A percentile compares a stretch with the other conserved stretches of the same genome.
Evolutionary conservation across 2,888 invertebrate genomes (phyloP).

Genomic region (Sipunculus nudus): DNA sequence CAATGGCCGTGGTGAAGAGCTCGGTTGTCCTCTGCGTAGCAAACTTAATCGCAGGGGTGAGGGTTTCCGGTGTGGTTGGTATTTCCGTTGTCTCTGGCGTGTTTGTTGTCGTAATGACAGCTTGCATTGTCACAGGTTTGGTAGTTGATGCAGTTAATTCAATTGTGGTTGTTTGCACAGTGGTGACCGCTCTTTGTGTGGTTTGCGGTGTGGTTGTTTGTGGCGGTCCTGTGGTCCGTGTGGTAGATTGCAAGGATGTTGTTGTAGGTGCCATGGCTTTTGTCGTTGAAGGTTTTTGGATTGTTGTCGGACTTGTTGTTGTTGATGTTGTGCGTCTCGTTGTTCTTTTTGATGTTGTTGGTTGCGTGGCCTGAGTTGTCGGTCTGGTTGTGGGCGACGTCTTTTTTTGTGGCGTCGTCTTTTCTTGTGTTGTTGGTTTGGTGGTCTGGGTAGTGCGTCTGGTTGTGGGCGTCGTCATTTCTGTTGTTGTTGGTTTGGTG

Average conservation of each 20-base stretch:
- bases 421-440: not conserved
- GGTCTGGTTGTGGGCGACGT: not conserved
- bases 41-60: too few relatives aligned
- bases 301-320: not conserved
- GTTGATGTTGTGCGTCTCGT: not conserved
- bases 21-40: too few relatives aligned
- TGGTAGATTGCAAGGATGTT: too few relatives aligned
- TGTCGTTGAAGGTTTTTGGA: not conserved
- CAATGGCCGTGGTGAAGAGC: too few relatives aligned
- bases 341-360: not conserved
- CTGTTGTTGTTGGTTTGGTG: not conserved
- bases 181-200: too few relatives aligned
- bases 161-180: too few relatives aligned
- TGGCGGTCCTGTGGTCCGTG: not conserved
- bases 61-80: too few relatives aligned
- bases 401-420: not conserved
- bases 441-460: not conserved
- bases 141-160: too few relatives aligned
- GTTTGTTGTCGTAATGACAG: too few relatives aligned
- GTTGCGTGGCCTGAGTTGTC: not conserved
- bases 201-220: not conserved
- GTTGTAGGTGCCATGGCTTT: not conserved
- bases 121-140: too few relatives aligned
- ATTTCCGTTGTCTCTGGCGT: too few relatives aligned
- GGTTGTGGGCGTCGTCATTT: not conserved